Evolutionary conservation across 1,140 invertebrate genomes (phyloP), one percentile per base, ranked within the genome.

Genomic region (Gryllus bimaculatus): DNA sequence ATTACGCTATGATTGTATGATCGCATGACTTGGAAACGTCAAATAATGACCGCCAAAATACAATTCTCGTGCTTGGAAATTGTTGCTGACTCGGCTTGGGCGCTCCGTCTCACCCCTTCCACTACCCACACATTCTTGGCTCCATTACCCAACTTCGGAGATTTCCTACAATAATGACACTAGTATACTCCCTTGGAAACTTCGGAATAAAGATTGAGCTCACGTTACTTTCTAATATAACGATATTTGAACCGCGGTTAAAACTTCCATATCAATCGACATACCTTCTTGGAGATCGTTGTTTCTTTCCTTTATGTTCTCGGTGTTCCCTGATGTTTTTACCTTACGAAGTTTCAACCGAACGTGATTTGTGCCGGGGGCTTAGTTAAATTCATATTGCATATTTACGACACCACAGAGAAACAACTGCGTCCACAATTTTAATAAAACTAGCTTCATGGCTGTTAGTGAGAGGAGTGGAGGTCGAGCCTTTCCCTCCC

Each of bases 11-110:
- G 54, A 66, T 66, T 18, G 54, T 66, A 18, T 66, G 54, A 66
- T 66, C 54, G 54, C 54, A 66, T 66, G 54, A 66, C 54, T 66
- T 10, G 54, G 54, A 66, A 66, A 66, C 54, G 54, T 66, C 54
- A 66, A 66, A 66, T 66, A 66, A 66, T 66, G 54, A 66, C 54
- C 54, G 54, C 54, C 54, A 66, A 66, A 66, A 66, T 66, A 66
- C 54, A 66, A 66, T 66, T 66, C 54, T 66, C 54, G 54, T 66
- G 54, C 54, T 18, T 66, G 54, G 54, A 66, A 66, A 66, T 66
- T 66, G 54, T 66, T 66, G 54, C 54, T 66, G 54, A 66, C 10
- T 66, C 54, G 54, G 18, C 54, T 18, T 66, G 54, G 54, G 10
- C 18, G 54, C 54, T 66, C 54, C 7, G 54, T 66, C 10, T 18